phyloP scores from a whole-genome alignment of 2,888 invertebrate species.

The Brachypalpus laphriformis region DNA sequence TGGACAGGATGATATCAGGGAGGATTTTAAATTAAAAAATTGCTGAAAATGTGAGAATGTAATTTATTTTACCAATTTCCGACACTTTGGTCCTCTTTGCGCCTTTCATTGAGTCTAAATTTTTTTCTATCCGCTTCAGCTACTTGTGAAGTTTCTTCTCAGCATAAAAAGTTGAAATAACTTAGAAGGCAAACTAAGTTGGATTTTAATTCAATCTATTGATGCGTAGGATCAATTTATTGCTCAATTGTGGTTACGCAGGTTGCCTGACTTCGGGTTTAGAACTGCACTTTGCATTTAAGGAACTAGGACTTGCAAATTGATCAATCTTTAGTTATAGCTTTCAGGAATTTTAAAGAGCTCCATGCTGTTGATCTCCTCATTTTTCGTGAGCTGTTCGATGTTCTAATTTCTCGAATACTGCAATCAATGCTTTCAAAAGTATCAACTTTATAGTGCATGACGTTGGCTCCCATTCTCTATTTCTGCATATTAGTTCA shows the following conservation, averaged over 20 bases:
- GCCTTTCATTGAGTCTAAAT: neutral
- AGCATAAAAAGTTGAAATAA: neutral
- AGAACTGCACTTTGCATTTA: neutral
- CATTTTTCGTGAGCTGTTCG: too few species aligned
- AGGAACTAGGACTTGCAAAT: too few species aligned
- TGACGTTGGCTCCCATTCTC: too few species aligned
- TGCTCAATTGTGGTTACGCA: neutral
- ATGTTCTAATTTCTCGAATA: too few species aligned
- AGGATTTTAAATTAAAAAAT: constrained; percentile 74
- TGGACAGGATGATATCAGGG: constrained; percentile 54
- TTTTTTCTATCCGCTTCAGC: neutral
- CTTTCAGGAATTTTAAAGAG: too few species aligned
- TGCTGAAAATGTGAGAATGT: constrained; percentile 66
- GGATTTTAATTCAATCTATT: neutral
- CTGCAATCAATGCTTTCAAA: too few species aligned
- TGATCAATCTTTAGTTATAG: too few species aligned
- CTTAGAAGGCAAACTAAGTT: neutral
- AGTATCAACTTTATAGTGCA: too few species aligned
- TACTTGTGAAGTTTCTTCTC: neutral
- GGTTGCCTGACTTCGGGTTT: neutral
- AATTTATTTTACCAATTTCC: constrained; percentile 70
- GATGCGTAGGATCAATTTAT: neutral
- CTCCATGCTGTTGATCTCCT: too few species aligned
- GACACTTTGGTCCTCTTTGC: constrained; percentile 25
- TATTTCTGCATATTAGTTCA: too few species aligned